Conservation (phyloP, 2,888 invertebrate species). For the Cryptocheilus praepositus region DNA sequence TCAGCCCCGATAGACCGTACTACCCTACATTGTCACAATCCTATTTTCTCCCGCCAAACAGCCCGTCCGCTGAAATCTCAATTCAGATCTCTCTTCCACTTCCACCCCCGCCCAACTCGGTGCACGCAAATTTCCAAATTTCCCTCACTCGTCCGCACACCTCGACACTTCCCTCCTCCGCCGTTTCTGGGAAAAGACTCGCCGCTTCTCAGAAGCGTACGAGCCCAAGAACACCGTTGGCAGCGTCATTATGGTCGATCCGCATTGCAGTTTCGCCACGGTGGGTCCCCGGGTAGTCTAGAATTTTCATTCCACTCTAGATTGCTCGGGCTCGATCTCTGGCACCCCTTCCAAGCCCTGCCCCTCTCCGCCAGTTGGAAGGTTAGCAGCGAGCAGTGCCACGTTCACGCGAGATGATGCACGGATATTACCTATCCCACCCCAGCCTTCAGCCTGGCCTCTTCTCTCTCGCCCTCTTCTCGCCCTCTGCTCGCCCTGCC, state of each 20-base stretch:
- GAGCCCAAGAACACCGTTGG: conserved; percentile 11
- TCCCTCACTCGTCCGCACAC: no score
- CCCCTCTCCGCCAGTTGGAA: conserved; percentile 1
- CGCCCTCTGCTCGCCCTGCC: neutral
- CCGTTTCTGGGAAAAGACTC: no score
- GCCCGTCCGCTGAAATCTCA: no score
- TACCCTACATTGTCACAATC: no score
- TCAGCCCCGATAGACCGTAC: no score
- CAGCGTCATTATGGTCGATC: conserved; percentile 45
- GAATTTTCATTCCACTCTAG: conserved; percentile 57
- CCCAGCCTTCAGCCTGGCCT: neutral
- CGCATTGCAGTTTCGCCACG: conserved; percentile 33
- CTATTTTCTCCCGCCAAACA: no score
- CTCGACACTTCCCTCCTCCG: no score
- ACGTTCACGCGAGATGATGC: conserved; percentile 39
- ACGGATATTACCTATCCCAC: conserved; percentile 21
- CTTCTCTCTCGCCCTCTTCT: neutral
- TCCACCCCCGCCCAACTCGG: no score
- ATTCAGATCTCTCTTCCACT: no score
- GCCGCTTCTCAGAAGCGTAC: no score
- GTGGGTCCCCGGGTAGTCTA: conserved; percentile 23
- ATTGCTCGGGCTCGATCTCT: conserved; percentile 38
- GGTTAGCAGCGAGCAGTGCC: neutral
- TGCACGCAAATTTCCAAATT: no score
- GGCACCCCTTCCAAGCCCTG: conserved; percentile 19